These are phyloP conservation scores for Ameiurus melas DNA, from an alignment of 2,113 vertebrate species.

Conservation along the genomic window DNA sequence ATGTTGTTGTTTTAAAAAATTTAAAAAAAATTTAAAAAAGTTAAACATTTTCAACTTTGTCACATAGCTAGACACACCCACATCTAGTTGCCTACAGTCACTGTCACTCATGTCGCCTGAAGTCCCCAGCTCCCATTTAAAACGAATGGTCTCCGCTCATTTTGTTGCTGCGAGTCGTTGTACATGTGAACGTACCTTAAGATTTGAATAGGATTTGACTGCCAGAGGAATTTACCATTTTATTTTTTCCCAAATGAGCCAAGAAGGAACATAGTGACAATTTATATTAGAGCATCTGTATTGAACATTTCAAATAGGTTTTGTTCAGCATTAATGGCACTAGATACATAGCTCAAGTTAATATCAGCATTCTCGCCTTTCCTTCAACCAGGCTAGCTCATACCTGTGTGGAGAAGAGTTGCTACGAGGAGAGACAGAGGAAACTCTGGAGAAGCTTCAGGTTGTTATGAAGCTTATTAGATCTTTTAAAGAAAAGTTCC, in stretches of 20 bases:
- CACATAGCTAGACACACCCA: too few species aligned
- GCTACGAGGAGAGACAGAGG: slow-evolving; percentile 76
- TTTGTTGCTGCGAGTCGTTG: too few species aligned
- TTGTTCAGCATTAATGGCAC: not conserved
- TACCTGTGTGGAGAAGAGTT: slow-evolving; percentile 75
- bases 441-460: slow-evolving; percentile 74
- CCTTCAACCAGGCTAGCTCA: slow-evolving; percentile 31
- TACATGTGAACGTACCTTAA: too few species aligned
- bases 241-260: not conserved
- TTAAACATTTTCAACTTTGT: too few species aligned
- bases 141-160: too few species aligned
- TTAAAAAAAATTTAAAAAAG: too few species aligned
- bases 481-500: slow-evolving; percentile 73
- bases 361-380: not conserved
- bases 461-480: slow-evolving; percentile 64
- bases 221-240: not conserved
- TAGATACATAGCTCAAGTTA: slow-evolving; percentile 1
- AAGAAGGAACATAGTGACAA: not conserved
- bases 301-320: not conserved
- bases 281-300: not conserved
- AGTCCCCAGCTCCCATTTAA: too few species aligned
- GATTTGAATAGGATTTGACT: not conserved
- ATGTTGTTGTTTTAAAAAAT: too few species aligned
- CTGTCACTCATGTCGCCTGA: too few species aligned
- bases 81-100: too few species aligned